Percentiles rank a stretch among this genome's conserved stretches.
Evolutionary conservation across 1,140 invertebrate genomes (phyloP).

Genomic region (Heliconius nattereri): DNA sequence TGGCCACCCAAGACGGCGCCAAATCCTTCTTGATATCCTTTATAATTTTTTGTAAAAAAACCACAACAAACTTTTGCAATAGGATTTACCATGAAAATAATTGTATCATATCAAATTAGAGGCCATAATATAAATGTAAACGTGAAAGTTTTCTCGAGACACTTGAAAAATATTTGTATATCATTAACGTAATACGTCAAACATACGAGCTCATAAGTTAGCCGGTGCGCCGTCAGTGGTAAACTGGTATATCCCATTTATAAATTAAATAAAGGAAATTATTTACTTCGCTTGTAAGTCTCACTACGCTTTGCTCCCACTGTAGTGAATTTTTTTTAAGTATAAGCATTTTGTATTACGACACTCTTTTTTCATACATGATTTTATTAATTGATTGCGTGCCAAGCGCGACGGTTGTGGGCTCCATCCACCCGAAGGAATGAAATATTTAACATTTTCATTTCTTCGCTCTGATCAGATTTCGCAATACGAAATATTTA

Average conservation of each 20-base stretch:
- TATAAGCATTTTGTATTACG: not conserved
- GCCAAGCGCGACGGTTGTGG: no score
- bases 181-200: slow-evolving; percentile 15
- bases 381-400: not conserved
- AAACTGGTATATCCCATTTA: not conserved
- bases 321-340: not conserved
- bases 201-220: not conserved
- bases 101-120: not conserved
- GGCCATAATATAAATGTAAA: not conserved
- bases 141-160: not conserved
- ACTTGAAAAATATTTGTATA: slow-evolving; percentile 25
- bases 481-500: no score
- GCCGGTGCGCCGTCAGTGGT: not conserved
- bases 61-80: not conserved
- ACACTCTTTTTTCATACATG: not conserved
- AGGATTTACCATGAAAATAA: not conserved
- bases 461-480: no score
- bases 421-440: no score
- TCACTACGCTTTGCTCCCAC: not conserved
- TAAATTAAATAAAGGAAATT: not conserved
- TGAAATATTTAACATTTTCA: no score
- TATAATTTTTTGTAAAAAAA: no score
- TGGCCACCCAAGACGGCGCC: no score
- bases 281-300: not conserved
- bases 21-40: no score